phyloP scores from a whole-genome alignment of 92 coral and sea anemone genomes.

The Zoanthus sansibaricus region DNA sequence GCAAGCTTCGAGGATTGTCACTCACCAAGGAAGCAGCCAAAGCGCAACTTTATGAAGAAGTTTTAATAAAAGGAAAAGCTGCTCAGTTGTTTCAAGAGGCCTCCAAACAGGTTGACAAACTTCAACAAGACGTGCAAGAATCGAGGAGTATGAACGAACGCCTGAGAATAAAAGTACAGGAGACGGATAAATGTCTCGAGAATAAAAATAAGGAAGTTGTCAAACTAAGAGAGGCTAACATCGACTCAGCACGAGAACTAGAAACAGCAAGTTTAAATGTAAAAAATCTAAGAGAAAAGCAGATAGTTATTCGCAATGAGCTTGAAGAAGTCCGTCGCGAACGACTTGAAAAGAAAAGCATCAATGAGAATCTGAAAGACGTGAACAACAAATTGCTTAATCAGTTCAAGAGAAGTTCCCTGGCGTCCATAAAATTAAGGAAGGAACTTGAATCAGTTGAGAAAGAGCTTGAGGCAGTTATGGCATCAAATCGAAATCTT shows the following conservation, averaged over 20 bases:
- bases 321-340: conserved; percentile 1
- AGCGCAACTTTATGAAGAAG: conserved; percentile 1
- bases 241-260: not conserved
- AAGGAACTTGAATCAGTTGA: conserved; percentile 5
- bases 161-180: not conserved
- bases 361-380: not conserved
- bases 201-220: not conserved
- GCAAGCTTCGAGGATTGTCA: not conserved
- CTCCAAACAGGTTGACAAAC: not conserved
- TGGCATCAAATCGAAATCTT: not conserved
- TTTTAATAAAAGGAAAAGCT: not conserved
- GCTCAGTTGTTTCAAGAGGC: conserved; percentile 11
- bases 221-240: not conserved
- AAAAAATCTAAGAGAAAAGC: not conserved
- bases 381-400: not conserved
- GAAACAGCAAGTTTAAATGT: not conserved
- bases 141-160: not conserved
- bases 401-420: not conserved
- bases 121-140: not conserved
- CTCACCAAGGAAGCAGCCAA: conserved; percentile 11
- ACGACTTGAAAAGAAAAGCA: not conserved
- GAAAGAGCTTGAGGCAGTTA: not conserved
- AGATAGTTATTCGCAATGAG: not conserved
- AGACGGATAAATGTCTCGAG: not conserved
- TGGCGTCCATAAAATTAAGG: not conserved